phyloP scores from a whole-genome alignment of 2,797 vertebrate genomes.

The Euthynnus affinis region DNA sequence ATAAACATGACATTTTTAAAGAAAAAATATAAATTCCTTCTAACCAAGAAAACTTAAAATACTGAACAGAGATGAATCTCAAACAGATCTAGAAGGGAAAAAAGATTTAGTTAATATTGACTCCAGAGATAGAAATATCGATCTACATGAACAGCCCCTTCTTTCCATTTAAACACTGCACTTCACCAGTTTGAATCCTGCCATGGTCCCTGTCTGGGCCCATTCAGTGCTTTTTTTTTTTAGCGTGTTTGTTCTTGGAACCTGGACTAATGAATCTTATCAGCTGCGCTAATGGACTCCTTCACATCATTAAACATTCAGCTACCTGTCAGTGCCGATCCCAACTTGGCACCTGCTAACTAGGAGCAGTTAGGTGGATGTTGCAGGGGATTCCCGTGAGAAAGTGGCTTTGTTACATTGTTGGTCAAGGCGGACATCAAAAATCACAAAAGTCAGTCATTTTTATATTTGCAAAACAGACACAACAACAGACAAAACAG shows the following conservation, averaged over 20 bases:
- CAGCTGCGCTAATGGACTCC: constrained; percentile 32
- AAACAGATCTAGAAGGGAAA: no score
- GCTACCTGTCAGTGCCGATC: not conserved
- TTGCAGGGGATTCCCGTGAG: not conserved
- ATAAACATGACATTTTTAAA: no score
- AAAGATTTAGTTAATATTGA: no score
- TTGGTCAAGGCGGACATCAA: not conserved
- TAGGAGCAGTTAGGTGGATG: not conserved
- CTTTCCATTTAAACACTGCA: not conserved
- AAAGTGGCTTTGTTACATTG: not conserved
- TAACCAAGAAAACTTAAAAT: no score
- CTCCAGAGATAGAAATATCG: not conserved
- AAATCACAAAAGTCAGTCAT: not conserved
- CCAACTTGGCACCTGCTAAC: constrained; percentile 4
- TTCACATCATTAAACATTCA: constrained; percentile 53
- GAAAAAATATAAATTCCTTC: no score
- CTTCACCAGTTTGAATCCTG: not conserved
- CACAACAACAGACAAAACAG: no score
- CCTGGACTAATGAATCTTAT: constrained; percentile 32
- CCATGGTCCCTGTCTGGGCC: not conserved
- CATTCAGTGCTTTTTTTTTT: not conserved
- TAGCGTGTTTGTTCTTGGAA: constrained; percentile 27
- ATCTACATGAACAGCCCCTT: not conserved
- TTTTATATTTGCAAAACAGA: not conserved
- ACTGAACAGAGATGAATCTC: no score